Evolutionary conservation across 2,797 vertebrate species (phyloP).

Genomic region (Malacoctenus gilli): DNA sequence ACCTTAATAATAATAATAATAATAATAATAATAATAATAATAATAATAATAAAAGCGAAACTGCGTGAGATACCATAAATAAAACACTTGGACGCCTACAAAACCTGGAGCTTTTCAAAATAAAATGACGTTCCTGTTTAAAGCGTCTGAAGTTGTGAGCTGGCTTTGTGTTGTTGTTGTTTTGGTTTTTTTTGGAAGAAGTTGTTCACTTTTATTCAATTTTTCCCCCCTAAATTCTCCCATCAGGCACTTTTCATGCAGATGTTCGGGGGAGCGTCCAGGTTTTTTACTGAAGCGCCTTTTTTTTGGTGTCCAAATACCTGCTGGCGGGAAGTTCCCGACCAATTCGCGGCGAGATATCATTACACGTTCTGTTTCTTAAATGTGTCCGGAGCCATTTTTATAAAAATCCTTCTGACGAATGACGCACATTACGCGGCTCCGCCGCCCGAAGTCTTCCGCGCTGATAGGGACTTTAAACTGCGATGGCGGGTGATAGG

Average conservation of each 20-base stretch:
- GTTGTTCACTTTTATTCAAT: no score
- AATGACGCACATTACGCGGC: background rate
- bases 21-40: background rate
- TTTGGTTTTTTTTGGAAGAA: no score
- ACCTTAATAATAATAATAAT: constrained; percentile 4
- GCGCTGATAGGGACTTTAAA: constrained; percentile 24
- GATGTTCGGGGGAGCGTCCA: background rate
- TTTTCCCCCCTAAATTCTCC: no score
- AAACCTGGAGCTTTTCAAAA: no score
- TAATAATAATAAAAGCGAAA: background rate
- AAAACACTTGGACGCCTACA: no score
- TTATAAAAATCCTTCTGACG: no score
- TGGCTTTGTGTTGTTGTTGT: no score
- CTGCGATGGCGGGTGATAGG: constrained; percentile 20
- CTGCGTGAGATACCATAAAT: no score
- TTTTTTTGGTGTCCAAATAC: background rate
- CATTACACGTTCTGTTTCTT: background rate
- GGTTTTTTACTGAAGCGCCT: background rate
- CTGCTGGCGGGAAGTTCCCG: background rate
- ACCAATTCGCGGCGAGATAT: background rate
- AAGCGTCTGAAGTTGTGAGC: no score
- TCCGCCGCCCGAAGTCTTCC: background rate
- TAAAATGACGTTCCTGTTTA: no score
- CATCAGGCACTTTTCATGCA: no score
- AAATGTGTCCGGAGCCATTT: background rate